A percentile compares a stretch with the other conserved stretches of the same genome.
These are phyloP conservation scores for Deilephila elpenor DNA, from an alignment of 2,888 invertebrate species.

Conservation along the genomic window DNA sequence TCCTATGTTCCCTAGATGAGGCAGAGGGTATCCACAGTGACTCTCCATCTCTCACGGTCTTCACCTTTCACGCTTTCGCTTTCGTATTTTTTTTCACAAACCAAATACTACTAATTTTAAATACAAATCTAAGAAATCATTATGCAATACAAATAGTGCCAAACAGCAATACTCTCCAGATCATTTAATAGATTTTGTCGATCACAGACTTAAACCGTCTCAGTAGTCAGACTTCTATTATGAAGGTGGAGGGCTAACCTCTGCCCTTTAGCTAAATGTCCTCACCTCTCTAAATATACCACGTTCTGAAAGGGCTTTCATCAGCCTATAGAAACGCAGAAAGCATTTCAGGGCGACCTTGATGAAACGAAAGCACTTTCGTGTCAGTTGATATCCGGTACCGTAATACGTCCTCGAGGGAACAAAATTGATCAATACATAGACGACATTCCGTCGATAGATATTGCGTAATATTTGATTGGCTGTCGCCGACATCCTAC, in stretches of 20 bases:
- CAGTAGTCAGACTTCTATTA: neutral
- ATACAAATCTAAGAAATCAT: too few relatives aligned
- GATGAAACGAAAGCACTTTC: slow-evolving; percentile 21
- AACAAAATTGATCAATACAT: slow-evolving; percentile 15
- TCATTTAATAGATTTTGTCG: neutral
- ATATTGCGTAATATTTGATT: slow-evolving; percentile 19
- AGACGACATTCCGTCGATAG: neutral
- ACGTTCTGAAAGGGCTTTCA: neutral
- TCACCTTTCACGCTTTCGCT: too few relatives aligned
- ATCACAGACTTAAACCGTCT: neutral
- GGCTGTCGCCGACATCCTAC: slow-evolving; percentile 9
- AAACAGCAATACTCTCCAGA: neutral
- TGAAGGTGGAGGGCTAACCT: neutral
- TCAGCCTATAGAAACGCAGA: neutral
- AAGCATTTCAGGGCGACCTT: neutral
- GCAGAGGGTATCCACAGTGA: too few relatives aligned
- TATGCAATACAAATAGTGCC: too few relatives aligned
- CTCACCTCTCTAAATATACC: neutral
- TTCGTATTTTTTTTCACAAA: too few relatives aligned
- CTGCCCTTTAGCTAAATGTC: slow-evolving; percentile 13
- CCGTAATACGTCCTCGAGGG: neutral
- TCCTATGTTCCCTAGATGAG: too few relatives aligned
- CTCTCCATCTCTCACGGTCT: too few relatives aligned
- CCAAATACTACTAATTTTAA: too few relatives aligned
- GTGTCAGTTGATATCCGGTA: slow-evolving; percentile 8